Base-by-base conservation (phyloP, 2,888 invertebrate genomes). In the Volucella zonaria region DNA sequence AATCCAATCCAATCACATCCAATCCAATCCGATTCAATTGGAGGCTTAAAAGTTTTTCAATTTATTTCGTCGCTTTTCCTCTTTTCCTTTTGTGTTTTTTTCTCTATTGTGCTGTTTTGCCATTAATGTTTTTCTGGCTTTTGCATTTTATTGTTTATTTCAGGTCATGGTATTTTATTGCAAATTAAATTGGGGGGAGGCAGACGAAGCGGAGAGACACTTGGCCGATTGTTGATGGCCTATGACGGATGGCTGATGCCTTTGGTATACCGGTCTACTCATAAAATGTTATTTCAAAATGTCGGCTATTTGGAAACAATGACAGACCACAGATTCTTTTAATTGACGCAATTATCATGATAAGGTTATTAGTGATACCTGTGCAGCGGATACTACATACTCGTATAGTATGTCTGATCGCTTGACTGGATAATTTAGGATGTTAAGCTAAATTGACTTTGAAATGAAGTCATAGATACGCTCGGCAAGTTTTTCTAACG, bases 41-140 rank as follows among this genome's bases (percentile, higher is more conserved):
- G 81, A 81, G 85, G 68, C 81, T 85, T 85, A 85, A 85, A 52
- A 85, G 85, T 85, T 85, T 85, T 85, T 85, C 85, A 85, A 85
- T 85, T 85, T 85, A 85, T 85, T 85, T 85, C 76, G 76, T 77
- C 62, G 76, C 75, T 76, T 83, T 80, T 78, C 67, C 58, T 54
- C 49, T 31, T 49, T 12, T 58, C 49, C 51, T 52, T 18, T 61
- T 70, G 14, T 10, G n/a, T 15, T 47, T 18, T 3, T 40, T 47
- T 51, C n/a, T 51, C 15, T 10, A 12, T 18, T 79, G 58, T 42
- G 70, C 82, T 38, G 67, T 70, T 79, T 79, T 79, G 62, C 42
- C 45, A 64, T 75, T 79, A 75, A 79, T 70, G 51, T 43, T 70
- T 74, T 79, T 83, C 79, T 75, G 70, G 70, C 70, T 74, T 78